These are phyloP conservation scores for Progne subis DNA, from an alignment of 2,113 vertebrate species.

Conservation along the genomic window DNA sequence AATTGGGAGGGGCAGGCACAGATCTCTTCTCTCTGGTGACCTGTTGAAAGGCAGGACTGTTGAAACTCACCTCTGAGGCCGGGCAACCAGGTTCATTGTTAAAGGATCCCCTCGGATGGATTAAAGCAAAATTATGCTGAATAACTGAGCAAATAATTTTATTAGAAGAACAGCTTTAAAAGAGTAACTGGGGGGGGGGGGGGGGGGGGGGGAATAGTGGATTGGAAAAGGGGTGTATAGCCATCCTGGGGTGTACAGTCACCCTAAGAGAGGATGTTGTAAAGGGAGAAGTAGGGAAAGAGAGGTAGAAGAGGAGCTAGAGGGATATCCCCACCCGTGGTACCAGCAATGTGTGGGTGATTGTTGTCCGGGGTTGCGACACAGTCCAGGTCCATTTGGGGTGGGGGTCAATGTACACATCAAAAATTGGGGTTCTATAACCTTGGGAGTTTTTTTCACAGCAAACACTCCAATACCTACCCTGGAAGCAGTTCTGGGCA, in stretches of 20 bases:
- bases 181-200: too few species aligned
- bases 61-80: not conserved
- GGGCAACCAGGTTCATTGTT: not conserved
- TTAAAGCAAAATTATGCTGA: not conserved
- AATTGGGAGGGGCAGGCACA: not conserved
- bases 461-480: too few species aligned
- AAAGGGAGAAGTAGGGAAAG: not conserved
- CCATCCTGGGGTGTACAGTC: not conserved
- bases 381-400: not conserved
- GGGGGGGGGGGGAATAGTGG: too few species aligned
- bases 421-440: not conserved
- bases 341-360: not conserved
- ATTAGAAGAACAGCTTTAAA: not conserved
- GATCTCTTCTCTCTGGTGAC: not conserved
- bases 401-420: too few species aligned
- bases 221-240: not conserved
- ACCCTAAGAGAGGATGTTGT: not conserved
- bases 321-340: accelerated
- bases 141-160: accelerated
- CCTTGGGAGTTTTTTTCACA: not conserved
- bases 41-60: not conserved
- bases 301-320: not conserved
- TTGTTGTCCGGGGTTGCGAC: accelerated
- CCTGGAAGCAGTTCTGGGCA: not conserved
- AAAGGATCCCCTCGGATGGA: not conserved